These are phyloP conservation scores for Saimiri boliviensis DNA, from an alignment of 2,113 vertebrate genomes.

Conservation along the genomic window DNA sequence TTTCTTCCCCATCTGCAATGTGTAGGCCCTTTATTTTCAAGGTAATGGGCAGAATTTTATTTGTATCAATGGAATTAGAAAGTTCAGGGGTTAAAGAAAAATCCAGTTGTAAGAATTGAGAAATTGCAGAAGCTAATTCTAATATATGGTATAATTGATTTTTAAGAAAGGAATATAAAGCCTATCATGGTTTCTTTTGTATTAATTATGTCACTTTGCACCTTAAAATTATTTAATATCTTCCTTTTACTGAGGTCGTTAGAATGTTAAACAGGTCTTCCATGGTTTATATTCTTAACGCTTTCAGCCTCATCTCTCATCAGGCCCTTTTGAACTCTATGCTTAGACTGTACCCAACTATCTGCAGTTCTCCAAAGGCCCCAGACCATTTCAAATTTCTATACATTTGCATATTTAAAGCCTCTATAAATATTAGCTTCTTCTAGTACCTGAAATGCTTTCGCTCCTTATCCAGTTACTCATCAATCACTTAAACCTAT, in stretches of 20 bases:
- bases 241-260: background rate
- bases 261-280: background rate
- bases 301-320: background rate
- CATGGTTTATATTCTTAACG: background rate
- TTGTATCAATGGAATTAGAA: slow-evolving; percentile 15
- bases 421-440: background rate
- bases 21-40: background rate
- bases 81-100: background rate
- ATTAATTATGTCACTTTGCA: background rate
- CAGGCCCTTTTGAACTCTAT: background rate
- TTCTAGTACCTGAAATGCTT: background rate
- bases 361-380: background rate
- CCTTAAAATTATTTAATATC: background rate
- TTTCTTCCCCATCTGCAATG: slow-evolving; percentile 5
- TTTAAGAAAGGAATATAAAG: slow-evolving; percentile 35
- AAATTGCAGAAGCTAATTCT: background rate
- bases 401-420: background rate
- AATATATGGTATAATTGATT: slow-evolving; percentile 3
- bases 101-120: slow-evolving; percentile 16
- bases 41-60: background rate
- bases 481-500: background rate
- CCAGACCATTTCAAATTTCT: background rate
- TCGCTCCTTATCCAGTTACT: background rate
- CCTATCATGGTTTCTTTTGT: background rate
- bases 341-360: background rate